phyloP scores from a whole-genome alignment of 2,888 invertebrate species.

The Rotaria sp. region DNA sequence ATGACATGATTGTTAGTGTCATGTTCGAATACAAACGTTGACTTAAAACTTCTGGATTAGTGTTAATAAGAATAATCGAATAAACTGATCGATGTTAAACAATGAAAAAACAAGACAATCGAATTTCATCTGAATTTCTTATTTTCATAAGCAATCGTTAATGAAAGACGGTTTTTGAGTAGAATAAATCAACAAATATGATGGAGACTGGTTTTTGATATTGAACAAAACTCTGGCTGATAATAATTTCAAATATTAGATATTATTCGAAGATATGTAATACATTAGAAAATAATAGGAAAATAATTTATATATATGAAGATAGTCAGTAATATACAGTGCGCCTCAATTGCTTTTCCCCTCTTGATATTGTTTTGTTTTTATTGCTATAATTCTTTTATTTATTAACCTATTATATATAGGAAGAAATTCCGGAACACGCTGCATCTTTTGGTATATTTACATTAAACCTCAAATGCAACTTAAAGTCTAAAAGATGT shows the following conservation, averaged over 20 bases:
- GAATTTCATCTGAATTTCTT: neutral
- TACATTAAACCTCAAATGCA: too few species aligned
- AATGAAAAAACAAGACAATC: neutral
- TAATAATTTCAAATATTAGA: neutral
- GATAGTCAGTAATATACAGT: too few species aligned
- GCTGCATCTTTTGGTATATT: too few species aligned
- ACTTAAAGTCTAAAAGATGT: too few species aligned
- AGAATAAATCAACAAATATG: neutral
- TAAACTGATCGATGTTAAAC: neutral
- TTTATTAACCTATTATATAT: too few species aligned
- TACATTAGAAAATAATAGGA: neutral
- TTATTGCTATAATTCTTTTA: too few species aligned
- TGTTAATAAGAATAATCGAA: neutral
- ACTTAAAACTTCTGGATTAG: neutral
- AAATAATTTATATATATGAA: neutral
- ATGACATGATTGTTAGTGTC: neutral
- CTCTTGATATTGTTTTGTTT: too few species aligned
- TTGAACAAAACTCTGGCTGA: neutral
- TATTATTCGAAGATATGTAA: neutral
- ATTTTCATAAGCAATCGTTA: neutral
- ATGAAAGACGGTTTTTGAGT: neutral
- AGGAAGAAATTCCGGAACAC: too few species aligned
- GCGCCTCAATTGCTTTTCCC: too few species aligned
- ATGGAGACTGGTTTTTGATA: neutral
- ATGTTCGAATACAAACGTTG: neutral